Base-by-base conservation (phyloP, 2,888 invertebrate species). In the Ceramica pisi region DNA sequence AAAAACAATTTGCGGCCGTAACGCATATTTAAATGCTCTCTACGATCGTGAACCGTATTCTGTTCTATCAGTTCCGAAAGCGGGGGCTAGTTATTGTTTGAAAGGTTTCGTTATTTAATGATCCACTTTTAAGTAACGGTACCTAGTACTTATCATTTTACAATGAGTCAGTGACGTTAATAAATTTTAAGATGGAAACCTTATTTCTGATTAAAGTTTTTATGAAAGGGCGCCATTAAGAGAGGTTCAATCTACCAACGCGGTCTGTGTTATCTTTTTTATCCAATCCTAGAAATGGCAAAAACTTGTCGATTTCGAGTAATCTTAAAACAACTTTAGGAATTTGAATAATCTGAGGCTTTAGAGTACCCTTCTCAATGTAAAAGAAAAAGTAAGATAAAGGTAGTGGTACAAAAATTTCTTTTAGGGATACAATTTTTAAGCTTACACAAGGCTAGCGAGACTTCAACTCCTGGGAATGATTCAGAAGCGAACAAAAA, bases 321-420 rank as follows among this genome's bases (percentile, higher is more conserved):
- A 23, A 63, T 53, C 53, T 78, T 38, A 51, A 46, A 78, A 65
- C 50, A 71, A 23, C 46, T 57, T 46, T n/a, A 31, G 31, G 19
- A n/a, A 78, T 76, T 75, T 57, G 57, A 65, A 78, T 76, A 78
- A 72, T 72, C 75, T 46, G 26, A 66, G 12, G 26, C 23, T 53
- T 44, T 48, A 61, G n/a, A n/a, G 50, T 56, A 46, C 41, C 55
- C 41, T 72, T 79, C 63, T 53, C 6, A 19, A 50, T 53, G 8
- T 12, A 46, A 50, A 62, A 50, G 14, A 63, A 59, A 65, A 57
- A 26, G n/a, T 46, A 19, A 61, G 26, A 23, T 44, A 79, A 57
- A 56, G 19, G 44, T 38, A 55, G 38, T 12, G 16, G 9, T 41
- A 23, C 26, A 2, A 51, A 67, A 31, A 48, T 38, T 19, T 41